Evolutionary conservation across 2,888 invertebrate genomes (phyloP), one percentile per base, ranked within the genome.

Genomic region (Apamea monoglypha): DNA sequence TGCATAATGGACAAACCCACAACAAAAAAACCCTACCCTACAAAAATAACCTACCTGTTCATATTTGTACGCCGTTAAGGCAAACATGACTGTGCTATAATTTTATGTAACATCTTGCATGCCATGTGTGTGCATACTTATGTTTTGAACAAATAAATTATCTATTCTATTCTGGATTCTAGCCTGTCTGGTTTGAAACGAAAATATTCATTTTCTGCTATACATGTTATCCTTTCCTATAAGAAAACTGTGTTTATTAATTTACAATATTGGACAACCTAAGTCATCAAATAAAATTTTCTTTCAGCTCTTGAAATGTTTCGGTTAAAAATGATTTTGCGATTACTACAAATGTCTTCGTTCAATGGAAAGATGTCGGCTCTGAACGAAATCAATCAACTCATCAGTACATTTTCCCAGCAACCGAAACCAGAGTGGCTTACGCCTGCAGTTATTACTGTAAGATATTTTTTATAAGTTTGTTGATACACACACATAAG

Each of bases 351-450:
- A 97, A 99, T 99, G 94, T 99, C 99, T 44, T 99, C 99, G 76
- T 99, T 99, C 94, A 99, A 99, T 96, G 99, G 99, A 61, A 99
- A 99, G 97, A 99, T 99, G 99, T 99, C 99, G 92, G 99, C 99
- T 40, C 97, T 99, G 86, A 99, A 99, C 95, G 99, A 99, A 97
- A 99, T 99, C 80, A 99, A 99, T 96, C 99, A 99, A 97, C 98
- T 99, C 73, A 98, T 99, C 87, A 98, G 98, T 81, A 98, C 98
- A 91, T 99, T 99, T 81, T 98, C 98, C 78, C 99, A 99, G 94
- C 99, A 99, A 95, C 98, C 99, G 12, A 99, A 99, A 93, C 98
- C 98, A 89, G 99, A 99, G 92, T 99, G 99, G 98, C 97, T 99
- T 32, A 99, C 99, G 50, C 98, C 99, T 21, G 98, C 99, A 91